A percentile compares a stretch with the other conserved stretches of the same genome.
Conservation (phyloP, 2,888 invertebrate species). For the Eilema depressum region DNA sequence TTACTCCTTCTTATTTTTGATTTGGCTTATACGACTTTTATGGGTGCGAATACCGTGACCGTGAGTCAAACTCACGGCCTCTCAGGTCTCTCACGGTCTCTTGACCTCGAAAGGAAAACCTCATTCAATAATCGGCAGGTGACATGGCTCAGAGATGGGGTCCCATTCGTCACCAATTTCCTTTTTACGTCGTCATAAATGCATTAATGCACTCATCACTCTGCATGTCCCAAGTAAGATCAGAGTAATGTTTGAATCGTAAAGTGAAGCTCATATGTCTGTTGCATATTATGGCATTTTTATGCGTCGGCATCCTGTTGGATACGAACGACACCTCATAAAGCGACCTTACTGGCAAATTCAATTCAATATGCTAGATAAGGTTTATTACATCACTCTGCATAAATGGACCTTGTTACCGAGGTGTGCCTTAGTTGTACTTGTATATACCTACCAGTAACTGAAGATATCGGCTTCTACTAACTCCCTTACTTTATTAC, state of each 20-base stretch:
- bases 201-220: constrained; percentile 43
- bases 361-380: constrained; percentile 72
- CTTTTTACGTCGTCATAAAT: background rate
- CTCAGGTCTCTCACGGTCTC: too few species aligned
- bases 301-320: constrained; percentile 68
- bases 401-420: constrained; percentile 60
- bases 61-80: background rate
- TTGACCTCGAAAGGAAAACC: background rate
- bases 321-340: constrained; percentile 71
- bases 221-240: constrained; percentile 40
- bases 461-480: constrained; percentile 40
- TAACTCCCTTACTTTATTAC: constrained; percentile 42
- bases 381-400: constrained; percentile 68
- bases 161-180: too few species aligned
- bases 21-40: background rate
- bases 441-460: constrained; percentile 36
- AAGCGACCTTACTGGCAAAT: constrained; percentile 69
- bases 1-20: background rate
- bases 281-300: constrained; percentile 80
- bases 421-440: constrained; percentile 40
- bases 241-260: constrained; percentile 22
- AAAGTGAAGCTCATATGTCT: constrained; percentile 59
- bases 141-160: background rate
- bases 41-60: background rate
- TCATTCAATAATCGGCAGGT: background rate